Base-by-base conservation (phyloP, 2,113 vertebrate species). In the Pleuronectes platessa region DNA sequence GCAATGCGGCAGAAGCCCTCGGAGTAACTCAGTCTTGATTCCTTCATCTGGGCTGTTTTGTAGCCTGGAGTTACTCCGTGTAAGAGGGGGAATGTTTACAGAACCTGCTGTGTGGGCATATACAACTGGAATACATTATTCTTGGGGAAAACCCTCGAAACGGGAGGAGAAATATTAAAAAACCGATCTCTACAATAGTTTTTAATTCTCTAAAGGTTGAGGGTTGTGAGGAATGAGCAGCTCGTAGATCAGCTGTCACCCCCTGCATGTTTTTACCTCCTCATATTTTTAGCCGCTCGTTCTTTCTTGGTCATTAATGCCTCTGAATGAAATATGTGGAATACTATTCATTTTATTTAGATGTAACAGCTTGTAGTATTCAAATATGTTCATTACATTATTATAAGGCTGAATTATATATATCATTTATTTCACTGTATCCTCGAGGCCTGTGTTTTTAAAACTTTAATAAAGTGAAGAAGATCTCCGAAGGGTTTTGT, bases 1-100 rank as follows among this genome's bases (percentile, higher is more conserved):
- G 79, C 87, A 68, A 73, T 87, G 86, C 85, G 56, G 89, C 89
- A 87, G 71, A 81, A 74, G 49, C 40, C 40, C 40, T 12, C 3
- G 1, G 40, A 42, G 10, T 42, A 42, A 42, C 40, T 13, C 12
- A 11, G 40, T 11, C 40, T 2, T 42, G 40, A 42, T 42, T 3
- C 40, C n/a, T 58, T 85, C 71, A 1, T 10, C 55, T 0, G 7
- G 23, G 17, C 61, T 58, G 73, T 56, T 61, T 1, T 26, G 17
- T 18, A 62, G 68, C 61, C 78, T 14, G 61, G n/a, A 69, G 82
- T 71, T 67, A 77, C 65, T 8, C 24, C 59, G 55, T 45, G 8
- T 27, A 3, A 47, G 67, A 55, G 27, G 12, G 1, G 27, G 17
- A 13, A 24, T 13, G 60, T 64, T 64, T 37, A 42, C 17, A 23